Evolutionary conservation across 2,113 vertebrate genomes (phyloP).

Genomic region (Oryzias javanicus): DNA sequence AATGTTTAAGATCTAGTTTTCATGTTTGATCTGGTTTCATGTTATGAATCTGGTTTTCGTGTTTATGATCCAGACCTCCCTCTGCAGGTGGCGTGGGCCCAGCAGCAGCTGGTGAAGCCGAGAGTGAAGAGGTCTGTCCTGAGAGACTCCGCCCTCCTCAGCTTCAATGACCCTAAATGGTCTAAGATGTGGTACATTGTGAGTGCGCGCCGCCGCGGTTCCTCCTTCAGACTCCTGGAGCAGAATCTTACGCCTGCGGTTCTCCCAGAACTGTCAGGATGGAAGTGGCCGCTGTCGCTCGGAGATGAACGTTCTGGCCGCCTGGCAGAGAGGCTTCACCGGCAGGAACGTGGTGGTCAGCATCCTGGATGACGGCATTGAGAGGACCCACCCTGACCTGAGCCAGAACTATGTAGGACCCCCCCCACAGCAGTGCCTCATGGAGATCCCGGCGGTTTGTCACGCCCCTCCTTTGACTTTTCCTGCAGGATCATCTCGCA

Average conservation of each 20-base stretch:
- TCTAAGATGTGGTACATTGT: slow-evolving; percentile 97
- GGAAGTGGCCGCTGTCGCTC: slow-evolving; percentile 80
- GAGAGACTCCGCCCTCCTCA: slow-evolving; percentile 65
- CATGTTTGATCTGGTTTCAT: no score
- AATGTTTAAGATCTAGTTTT: no score
- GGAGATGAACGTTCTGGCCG: slow-evolving; percentile 88
- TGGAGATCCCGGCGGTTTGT: no score
- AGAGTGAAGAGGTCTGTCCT: slow-evolving; percentile 82
- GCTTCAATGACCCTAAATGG: slow-evolving; percentile 92
- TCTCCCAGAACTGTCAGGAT: slow-evolving; percentile 63
- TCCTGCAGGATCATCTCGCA: slow-evolving; percentile 85
- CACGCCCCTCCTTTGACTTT: neutral
- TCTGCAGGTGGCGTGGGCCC: slow-evolving; percentile 86
- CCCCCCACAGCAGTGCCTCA: no score
- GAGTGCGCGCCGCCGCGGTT: slow-evolving; percentile 55
- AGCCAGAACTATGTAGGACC: slow-evolving; percentile 85
- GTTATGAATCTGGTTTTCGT: neutral
- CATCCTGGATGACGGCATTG: slow-evolving; percentile 92
- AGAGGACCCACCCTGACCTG: slow-evolving; percentile 91
- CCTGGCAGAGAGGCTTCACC: slow-evolving; percentile 90
- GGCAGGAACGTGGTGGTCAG: slow-evolving; percentile 89
- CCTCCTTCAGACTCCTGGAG: neutral
- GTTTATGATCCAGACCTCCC: no score
- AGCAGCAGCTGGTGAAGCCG: slow-evolving; percentile 87
- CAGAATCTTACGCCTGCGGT: neutral